phyloP scores from a whole-genome alignment of 2,888 invertebrate genomes.

The Diarsia mendica region DNA sequence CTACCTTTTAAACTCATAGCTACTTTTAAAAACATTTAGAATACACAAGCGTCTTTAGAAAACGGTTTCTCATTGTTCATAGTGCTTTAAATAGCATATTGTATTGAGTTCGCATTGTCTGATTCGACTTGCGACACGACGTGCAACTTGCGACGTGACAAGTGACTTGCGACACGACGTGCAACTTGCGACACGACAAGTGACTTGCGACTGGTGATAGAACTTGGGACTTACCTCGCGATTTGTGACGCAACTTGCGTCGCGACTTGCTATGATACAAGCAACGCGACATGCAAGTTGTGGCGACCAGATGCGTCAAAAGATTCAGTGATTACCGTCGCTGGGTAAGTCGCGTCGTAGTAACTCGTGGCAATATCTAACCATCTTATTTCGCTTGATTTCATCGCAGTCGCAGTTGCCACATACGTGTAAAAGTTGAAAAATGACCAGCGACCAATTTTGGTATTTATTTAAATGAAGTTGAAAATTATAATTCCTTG shows the following conservation, averaged over 20 bases:
- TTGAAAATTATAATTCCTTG: neutral
- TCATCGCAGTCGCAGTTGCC: neutral
- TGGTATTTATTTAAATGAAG: neutral
- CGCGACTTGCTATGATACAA: neutral
- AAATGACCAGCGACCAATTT: neutral
- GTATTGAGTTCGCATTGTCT: neutral
- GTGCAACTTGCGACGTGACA: neutral
- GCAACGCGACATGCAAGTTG: neutral
- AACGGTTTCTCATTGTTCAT: conserved; percentile 34
- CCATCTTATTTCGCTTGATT: neutral
- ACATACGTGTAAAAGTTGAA: neutral
- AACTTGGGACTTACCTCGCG: neutral
- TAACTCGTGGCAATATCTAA: neutral
- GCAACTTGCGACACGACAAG: neutral
- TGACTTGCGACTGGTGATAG: neutral
- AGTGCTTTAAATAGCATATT: neutral
- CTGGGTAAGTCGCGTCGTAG: neutral
- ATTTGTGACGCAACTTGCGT: neutral
- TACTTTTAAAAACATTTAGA: conserved; percentile 13
- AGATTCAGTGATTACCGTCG: neutral
- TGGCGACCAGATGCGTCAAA: neutral
- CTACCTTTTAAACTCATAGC: neutral
- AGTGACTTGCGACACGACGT: neutral
- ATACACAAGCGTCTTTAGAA: conserved; percentile 21
- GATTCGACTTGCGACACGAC: neutral